These are phyloP conservation scores for Drosophila testacea DNA, from an alignment of 2,888 invertebrate species.

Conservation along the genomic window DNA sequence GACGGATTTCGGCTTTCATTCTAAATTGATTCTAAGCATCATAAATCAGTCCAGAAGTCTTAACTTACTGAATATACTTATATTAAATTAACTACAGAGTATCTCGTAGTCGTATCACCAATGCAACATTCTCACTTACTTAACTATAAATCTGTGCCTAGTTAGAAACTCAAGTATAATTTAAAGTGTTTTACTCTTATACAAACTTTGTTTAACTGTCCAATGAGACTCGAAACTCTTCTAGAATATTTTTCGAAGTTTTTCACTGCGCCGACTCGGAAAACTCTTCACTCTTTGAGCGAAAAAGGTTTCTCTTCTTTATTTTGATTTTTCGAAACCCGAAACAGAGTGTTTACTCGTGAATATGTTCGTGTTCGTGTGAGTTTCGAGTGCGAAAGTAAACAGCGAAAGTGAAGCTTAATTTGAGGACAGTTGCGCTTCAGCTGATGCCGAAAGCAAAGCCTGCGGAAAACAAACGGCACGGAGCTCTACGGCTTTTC, in stretches of 20 bases:
- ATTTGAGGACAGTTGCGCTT: slow-evolving; percentile 62
- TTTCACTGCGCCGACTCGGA: slow-evolving; percentile 39
- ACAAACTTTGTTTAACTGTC: slow-evolving; percentile 19
- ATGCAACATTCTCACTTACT: neutral
- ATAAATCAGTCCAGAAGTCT: too few relatives aligned
- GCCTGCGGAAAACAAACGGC: slow-evolving; percentile 11
- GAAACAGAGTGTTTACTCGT: slow-evolving; percentile 32
- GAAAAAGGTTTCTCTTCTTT: neutral
- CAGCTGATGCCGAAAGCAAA: slow-evolving; percentile 63
- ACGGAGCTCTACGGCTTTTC: neutral
- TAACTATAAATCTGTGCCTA: neutral
- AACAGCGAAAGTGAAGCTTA: slow-evolving; percentile 49
- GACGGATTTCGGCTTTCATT: too few relatives aligned
- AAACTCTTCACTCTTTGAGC: slow-evolving; percentile 11
- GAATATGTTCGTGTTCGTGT: neutral
- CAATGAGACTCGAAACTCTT: slow-evolving; percentile 20
- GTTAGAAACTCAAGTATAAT: neutral
- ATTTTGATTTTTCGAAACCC: slow-evolving; percentile 13
- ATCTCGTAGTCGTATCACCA: neutral
- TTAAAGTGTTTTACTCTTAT: slow-evolving; percentile 38
- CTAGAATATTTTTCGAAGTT: slow-evolving; percentile 17
- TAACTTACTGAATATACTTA: too few relatives aligned
- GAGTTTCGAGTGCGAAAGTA: slow-evolving; percentile 51
- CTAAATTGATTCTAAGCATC: too few relatives aligned
- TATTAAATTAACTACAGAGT: neutral